A percentile compares a stretch with the other conserved stretches of the same genome.
Conservation (phyloP, 2,888 invertebrate species). For the Hirtodrosophila confusa region DNA sequence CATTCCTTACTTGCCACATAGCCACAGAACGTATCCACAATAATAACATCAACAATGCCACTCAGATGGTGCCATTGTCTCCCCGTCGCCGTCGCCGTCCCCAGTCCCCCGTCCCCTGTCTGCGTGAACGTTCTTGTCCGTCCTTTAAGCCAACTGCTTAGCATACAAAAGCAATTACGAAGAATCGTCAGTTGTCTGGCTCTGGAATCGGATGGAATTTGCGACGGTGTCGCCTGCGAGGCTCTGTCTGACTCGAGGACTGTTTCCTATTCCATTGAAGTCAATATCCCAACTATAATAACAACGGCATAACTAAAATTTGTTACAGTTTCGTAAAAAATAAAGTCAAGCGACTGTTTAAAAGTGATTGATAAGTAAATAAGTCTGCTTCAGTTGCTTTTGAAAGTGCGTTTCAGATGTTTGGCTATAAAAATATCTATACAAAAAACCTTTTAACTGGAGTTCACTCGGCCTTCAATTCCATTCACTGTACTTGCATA, state of each 20-base stretch:
- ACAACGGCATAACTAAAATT: conserved; percentile 4
- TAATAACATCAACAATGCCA: conserved; percentile 23
- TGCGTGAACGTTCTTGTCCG: neutral
- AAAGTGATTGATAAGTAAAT: no score
- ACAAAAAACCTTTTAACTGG: no score
- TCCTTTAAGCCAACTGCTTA: conserved; percentile 43
- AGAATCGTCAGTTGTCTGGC: conserved; percentile 23
- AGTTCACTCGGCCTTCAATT: no score
- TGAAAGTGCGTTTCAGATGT: no score
- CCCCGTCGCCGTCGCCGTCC: neutral
- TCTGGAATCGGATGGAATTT: conserved; percentile 3
- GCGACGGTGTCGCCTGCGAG: neutral
- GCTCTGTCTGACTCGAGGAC: neutral
- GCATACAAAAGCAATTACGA: conserved; percentile 61
- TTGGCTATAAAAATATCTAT: no score
- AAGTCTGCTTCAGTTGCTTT: no score
- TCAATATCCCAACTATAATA: conserved; percentile 2
- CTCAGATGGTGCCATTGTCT: conserved; percentile 17
- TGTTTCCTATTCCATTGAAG: neutral
- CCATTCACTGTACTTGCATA: no score
- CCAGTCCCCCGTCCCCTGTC: no score
- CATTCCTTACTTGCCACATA: neutral
- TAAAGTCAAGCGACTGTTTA: neutral
- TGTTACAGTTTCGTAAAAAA: neutral
- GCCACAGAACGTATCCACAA: conserved; percentile 19